These are phyloP conservation scores for Lasiommata megera DNA, from an alignment of 2,888 invertebrate genomes.

Conservation along the genomic window DNA sequence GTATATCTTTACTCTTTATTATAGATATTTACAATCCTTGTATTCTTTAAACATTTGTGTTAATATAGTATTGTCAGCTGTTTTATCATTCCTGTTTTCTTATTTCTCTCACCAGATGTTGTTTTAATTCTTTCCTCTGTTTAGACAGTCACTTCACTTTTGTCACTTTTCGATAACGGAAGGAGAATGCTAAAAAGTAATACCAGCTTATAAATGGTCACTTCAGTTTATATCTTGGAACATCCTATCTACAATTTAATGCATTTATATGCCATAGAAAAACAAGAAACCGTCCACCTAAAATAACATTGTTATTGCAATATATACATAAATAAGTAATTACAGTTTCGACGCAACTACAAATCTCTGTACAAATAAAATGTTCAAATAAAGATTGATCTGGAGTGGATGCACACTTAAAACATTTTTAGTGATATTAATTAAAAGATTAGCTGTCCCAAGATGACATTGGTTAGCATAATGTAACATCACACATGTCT, in stretches of 20 bases:
- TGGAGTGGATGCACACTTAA: too few relatives aligned
- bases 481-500: too few relatives aligned
- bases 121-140: constrained; percentile 31
- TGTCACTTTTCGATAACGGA: constrained; percentile 14
- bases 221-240: constrained; percentile 27
- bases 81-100: constrained; percentile 65
- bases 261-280: constrained; percentile 4
- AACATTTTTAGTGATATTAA: too few relatives aligned
- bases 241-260: constrained; percentile 32
- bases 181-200: constrained; percentile 16
- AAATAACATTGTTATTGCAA: neutral
- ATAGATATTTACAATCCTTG: constrained; percentile 41
- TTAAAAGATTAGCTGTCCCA: too few relatives aligned
- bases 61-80: constrained; percentile 79
- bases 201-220: constrained; percentile 17
- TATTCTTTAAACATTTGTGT: constrained; percentile 61
- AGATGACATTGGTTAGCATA: too few relatives aligned
- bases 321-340: too few relatives aligned
- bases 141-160: constrained; percentile 16
- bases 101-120: constrained; percentile 44
- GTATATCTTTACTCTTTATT: constrained; percentile 68
- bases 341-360: too few relatives aligned
- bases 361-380: too few relatives aligned
- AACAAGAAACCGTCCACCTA: neutral
- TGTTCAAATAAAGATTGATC: too few relatives aligned